Evolutionary conservation across 2,113 vertebrate genomes (phyloP), one percentile per base, ranked within the genome.

Genomic region (Scomber scombrus): DNA sequence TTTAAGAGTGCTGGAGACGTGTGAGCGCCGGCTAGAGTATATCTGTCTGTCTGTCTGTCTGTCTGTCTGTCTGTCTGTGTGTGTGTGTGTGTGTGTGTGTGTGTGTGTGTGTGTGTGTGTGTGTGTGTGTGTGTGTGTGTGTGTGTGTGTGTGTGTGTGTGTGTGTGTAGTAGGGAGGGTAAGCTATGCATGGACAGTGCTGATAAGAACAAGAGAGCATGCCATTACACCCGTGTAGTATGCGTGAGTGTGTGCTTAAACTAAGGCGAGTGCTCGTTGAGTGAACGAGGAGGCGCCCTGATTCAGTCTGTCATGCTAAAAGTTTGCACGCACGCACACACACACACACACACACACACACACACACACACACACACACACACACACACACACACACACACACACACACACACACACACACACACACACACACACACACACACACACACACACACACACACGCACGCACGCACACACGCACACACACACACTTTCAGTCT

Each of bases 181-280:
- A 46, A 58, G 76, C 66, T 80, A 72, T 71, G 88, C 71, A 74
- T 81, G 89, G 76, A 88, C 72, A 73, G 60, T 54, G 63, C 55
- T 78, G 90, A 89, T 87, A 91, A 87, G 83, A 78, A 69, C 80
- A 76, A 3, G 15, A 78, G 62, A 58, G 60, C 65, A 43, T 64
- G 71, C 65, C 64, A 73, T 80, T 82, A 76, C 61, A 71, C 43
- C 16, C 21, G 72, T 29, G 61, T 47, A 82, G 74, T 63, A 46
- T 63, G 56, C 0, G 13, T 51, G 66, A 67, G 71, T 47, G 55
- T 73, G 60, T 49, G 71, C 61, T 68, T 70, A 70, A 74, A 74
- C 43, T 55, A 57, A 58, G 50, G 18, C 45, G 40, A 85, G 72
- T 45, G 56, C 63, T 64, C 63, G 31, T 45, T 15, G 34, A 75